Base-by-base conservation (phyloP, 2,888 invertebrate species). In the Nymphalis urticae region DNA sequence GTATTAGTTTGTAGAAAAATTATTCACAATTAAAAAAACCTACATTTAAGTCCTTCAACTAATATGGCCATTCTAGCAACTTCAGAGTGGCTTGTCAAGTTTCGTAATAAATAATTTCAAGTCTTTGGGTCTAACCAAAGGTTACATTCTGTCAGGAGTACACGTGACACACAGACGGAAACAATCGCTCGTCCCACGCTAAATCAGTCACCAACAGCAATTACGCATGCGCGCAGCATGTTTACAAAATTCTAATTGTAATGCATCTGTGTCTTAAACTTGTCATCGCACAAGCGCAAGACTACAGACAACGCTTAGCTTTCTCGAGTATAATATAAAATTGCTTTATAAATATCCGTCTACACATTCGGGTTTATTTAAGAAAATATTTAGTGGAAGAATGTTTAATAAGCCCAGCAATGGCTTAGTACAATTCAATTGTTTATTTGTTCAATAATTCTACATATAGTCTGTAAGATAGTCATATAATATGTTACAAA, bases 131-230 rank as follows among this genome's bases (percentile, higher is more conserved):
- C 13, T 19, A 42, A 42, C 13, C 42, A 42, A 19, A 19, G 36
- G 50, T 50, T n/a, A 50, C 48, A 13, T 13, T 48, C 48, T 42
- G 36, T 10, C 32, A 19, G n/a, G 36, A 36, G 42, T 63, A 71
- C 76, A 75, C 68, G 73, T 75, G 75, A 72, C 70, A 64, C 48
- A 72, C 74, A 72, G 71, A 73, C 73, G 72, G 69, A 66, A 67
- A 61, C 72, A 69, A 63, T 66, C 64, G 19, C 48, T 48, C 73
- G 64, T 76, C 79, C 72, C 79, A 79, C 77, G 75, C 73, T 80
- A 77, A 76, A 80, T 78, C 80, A 76, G 76, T 80, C 80, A 68
- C 67, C 73, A 67, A 59, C 61, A 27, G 56, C 68, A 58, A 71
- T 68, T 64, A 60, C 48, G 68, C 64, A 36, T 32, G 50, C 36